These are phyloP conservation scores for Setophaga petechia DNA, from an alignment of 2,113 vertebrate species.

Conservation along the genomic window DNA sequence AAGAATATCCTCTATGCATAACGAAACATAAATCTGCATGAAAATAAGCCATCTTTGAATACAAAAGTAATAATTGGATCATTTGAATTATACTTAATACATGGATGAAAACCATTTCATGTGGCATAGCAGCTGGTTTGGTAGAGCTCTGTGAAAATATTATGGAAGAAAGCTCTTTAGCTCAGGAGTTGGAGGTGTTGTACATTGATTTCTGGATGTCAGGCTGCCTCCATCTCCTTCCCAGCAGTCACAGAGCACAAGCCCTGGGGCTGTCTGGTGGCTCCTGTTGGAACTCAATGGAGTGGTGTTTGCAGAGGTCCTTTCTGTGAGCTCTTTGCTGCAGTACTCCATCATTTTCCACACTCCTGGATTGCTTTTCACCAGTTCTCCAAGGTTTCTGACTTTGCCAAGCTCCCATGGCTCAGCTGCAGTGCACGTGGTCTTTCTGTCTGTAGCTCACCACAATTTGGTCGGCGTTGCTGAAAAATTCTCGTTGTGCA, in stretches of 20 bases:
- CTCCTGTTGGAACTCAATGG: no score
- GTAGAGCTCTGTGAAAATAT: neutral
- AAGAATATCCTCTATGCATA: slow-evolving; percentile 43
- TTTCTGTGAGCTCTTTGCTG: neutral
- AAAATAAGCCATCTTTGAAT: slow-evolving; percentile 56
- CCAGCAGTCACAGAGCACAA: neutral
- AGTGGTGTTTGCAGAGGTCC: neutral
- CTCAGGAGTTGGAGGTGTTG: neutral
- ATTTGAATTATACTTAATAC: neutral
- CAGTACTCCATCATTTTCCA: neutral
- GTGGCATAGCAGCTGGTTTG: neutral
- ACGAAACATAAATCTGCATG: slow-evolving; percentile 39
- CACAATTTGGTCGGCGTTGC: rapidly evolving
- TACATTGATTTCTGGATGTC: neutral
- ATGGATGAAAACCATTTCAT: neutral
- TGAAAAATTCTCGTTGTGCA: neutral
- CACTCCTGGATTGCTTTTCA: neutral
- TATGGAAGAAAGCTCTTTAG: neutral
- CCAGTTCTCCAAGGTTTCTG: neutral
- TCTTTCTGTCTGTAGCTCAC: neutral
- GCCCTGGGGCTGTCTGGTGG: neutral
- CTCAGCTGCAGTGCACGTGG: neutral
- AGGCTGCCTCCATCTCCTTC: neutral
- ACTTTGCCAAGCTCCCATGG: neutral
- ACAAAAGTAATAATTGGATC: slow-evolving; percentile 50